Evolutionary conservation across 2,797 vertebrate genomes (phyloP).

Genomic region (Schizopygopsis malacanthus): DNA sequence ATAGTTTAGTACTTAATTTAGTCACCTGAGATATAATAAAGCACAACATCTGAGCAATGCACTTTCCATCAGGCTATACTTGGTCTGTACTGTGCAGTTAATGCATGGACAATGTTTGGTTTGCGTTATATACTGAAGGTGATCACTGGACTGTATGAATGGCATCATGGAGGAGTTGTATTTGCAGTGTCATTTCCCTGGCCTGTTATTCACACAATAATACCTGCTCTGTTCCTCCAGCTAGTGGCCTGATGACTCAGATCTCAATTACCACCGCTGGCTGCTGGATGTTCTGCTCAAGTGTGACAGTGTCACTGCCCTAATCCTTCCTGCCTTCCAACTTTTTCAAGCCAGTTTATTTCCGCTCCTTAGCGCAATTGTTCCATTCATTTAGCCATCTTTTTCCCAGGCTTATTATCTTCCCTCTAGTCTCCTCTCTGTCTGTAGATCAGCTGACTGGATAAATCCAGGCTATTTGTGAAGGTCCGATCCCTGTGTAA

Average conservation of each 20-base stretch:
- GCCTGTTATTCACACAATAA: constrained; percentile 31
- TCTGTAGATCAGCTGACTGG: constrained; percentile 44
- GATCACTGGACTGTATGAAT: constrained; percentile 11
- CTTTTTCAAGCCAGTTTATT: constrained; percentile 9
- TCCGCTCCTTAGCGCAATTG: not conserved
- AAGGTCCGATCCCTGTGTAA: constrained; percentile 64
- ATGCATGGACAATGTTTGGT: not conserved
- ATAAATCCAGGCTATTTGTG: constrained; percentile 67
- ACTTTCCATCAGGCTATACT: not conserved
- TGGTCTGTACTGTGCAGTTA: not conserved
- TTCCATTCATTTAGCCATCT: constrained; percentile 39
- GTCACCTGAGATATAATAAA: not conserved
- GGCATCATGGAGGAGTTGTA: constrained; percentile 29
- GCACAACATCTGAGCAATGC: not conserved
- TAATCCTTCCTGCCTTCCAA: constrained; percentile 39
- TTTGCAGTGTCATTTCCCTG: constrained; percentile 37
- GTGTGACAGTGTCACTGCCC: not conserved
- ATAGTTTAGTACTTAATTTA: not conserved
- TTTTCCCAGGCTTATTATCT: constrained; percentile 7
- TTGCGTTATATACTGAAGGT: not conserved
- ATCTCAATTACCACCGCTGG: not conserved
- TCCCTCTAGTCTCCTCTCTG: not conserved
- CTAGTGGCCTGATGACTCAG: constrained; percentile 35
- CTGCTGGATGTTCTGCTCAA: constrained; percentile 22
- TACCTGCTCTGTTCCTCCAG: constrained; percentile 14